Base-by-base conservation (phyloP, 2,113 vertebrate species). In the Chaetodon auriga region DNA sequence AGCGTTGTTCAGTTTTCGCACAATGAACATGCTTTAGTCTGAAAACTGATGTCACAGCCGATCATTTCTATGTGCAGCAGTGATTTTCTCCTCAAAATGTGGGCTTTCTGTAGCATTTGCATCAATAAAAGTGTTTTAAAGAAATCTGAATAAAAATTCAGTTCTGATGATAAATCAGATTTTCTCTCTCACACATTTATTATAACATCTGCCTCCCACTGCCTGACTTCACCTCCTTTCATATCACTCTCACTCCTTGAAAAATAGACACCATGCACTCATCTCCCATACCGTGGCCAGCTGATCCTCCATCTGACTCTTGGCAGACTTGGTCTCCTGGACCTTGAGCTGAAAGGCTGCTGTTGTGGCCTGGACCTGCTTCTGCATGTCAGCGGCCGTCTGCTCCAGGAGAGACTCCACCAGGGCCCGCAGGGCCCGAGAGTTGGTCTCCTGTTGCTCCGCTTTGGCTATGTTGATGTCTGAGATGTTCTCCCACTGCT, bases 401-500 rank as follows among this genome's bases (percentile, higher is more conserved):
- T 98, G 97, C 21, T 95, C 94, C 71, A 99, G 94, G 53, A 98
- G 90, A 75, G 93, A 86, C 46, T 97, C 95, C 49, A 96, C 96
- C 81, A 97, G 89, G 0, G 87, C 85, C 66, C 95, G 92, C 46
- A 99, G 93, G 0, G 89, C 85, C 78, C 94, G 19, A 0, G 97
- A 97, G 90, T 94, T 98, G 78, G 88, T 96, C 69, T 94, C 94
- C 94, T 99, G 96, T 64, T 94, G 95, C 89, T 97, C 96, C 0
- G 97, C 97, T 76, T 96, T 98, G 81, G 91, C 82, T 53, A 98
- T 89, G 2, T 97, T 98, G 36, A 87, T 4, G 14, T 95, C 95
- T 61, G 97, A 97, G 91, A 96, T 96, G 72, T 92, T 94, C 77
- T 92, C 78, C 97, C 98, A 99, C 82, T 97, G 96, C 38, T 94